phyloP scores from a whole-genome alignment of 1,140 invertebrate genomes.

The Hestina assimilis region DNA sequence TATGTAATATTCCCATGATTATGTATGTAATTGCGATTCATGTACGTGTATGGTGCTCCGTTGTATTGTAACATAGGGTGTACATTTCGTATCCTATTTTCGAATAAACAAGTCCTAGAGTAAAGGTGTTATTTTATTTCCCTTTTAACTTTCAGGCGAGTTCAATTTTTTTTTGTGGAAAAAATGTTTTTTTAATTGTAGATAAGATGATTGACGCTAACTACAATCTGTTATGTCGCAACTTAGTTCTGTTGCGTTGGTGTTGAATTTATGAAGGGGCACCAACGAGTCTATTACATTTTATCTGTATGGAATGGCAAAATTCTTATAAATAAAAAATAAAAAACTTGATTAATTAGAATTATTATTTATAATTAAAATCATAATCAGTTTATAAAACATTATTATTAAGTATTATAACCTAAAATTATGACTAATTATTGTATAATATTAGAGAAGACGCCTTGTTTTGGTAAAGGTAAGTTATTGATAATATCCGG shows the following conservation, averaged over 20 bases:
- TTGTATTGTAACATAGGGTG: slow-evolving; percentile 61
- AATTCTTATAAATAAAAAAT: background rate
- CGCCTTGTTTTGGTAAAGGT: slow-evolving; percentile 43
- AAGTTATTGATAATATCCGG: slow-evolving; percentile 60
- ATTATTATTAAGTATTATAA: background rate
- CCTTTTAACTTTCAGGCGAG: background rate
- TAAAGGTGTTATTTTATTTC: slow-evolving; percentile 30
- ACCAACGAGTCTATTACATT: too few relatives aligned
- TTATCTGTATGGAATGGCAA: too few relatives aligned
- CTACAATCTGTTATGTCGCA: too few relatives aligned
- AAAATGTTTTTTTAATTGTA: background rate
- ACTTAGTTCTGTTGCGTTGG: too few relatives aligned
- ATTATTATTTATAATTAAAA: background rate
- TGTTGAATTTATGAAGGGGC: too few relatives aligned
- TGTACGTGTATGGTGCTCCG: slow-evolving; percentile 67
- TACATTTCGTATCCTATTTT: slow-evolving; percentile 71
- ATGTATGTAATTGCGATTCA: slow-evolving; percentile 49
- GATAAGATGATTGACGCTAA: too few relatives aligned
- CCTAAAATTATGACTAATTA: background rate
- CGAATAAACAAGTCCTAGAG: slow-evolving; percentile 65
- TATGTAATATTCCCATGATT: slow-evolving; percentile 3
- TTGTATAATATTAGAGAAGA: slow-evolving; percentile 49
- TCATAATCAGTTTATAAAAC: background rate
- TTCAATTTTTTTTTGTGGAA: background rate
- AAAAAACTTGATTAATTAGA: background rate